Evolutionary conservation across 2,113 vertebrate genomes (phyloP), one percentile per base, ranked within the genome.

Genomic region (Scomber japonicus): DNA sequence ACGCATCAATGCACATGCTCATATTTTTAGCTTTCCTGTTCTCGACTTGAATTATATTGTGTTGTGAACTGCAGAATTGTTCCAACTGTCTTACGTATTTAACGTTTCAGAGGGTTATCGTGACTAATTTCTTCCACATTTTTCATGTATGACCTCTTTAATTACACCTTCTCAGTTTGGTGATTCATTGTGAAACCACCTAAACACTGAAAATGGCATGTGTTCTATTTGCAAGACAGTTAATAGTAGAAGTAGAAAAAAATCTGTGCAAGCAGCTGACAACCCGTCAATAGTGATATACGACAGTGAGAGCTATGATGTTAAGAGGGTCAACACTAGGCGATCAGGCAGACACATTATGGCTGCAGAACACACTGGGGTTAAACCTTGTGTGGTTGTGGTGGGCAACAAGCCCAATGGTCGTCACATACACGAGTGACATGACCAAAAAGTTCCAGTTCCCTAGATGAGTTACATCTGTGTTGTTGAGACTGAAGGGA

Each of bases 1-100:
- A 94, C 83, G 89, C 94, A 90, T 94, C 93, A 89, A 89, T 89
- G 90, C 93, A 89, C 92, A 85, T 71, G 82, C 55, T 89, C 91
- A 93, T 86, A 87, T 90, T 91, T 78, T 48, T 71, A 40, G 16
- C 57, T 89, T 89, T 91, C 92, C 88, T 82, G 73, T 65, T 61
- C 44, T 70, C 51, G 19, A 50, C 61, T 75, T 68, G 74, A 21
- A 54, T 65, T 53, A 68, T 78, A 70, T n/a, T 30, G 12, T 62
- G 31, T 53, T 61, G 48, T 11, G 16, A 64, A 46, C 53, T 13
- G 51, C 51, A 59, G 87, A 93, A 91, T 89, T 91, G 93, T 90
- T 89, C 88, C 88, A 62, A 57, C 78, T 74, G 75, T 48, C 66
- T 70, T 24, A 60, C 40, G 71, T 67, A 54, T 73, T 63, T 48